phyloP scores from a whole-genome alignment of 2,113 vertebrate species.

The Rostratula benghalensis region DNA sequence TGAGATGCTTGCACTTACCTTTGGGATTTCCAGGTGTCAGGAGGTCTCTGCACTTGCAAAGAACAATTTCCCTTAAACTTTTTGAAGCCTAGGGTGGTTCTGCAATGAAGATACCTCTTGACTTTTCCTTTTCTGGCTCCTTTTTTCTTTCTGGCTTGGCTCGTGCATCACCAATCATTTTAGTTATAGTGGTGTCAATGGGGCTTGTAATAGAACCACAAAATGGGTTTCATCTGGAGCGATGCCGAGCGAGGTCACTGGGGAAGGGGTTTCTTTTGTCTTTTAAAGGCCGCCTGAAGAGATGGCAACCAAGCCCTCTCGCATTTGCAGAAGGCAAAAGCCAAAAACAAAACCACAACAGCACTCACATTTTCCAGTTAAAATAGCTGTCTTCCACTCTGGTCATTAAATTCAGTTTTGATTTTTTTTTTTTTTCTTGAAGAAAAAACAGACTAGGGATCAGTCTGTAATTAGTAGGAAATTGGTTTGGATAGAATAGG shows the following conservation, averaged over 20 bases:
- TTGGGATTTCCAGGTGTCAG: neutral
- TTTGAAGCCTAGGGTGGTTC: neutral
- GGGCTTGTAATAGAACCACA: slow-evolving; percentile 20
- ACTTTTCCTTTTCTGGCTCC: neutral
- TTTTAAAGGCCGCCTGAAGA: neutral
- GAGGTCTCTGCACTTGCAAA: neutral
- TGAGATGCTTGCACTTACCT: neutral
- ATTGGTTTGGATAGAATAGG: neutral
- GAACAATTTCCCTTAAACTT: neutral
- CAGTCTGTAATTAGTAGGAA: neutral
- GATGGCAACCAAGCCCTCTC: neutral
- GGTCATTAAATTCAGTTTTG: neutral
- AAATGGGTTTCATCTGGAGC: slow-evolving; percentile 29
- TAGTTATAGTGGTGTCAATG: neutral
- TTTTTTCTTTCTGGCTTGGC: neutral
- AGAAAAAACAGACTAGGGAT: neutral
- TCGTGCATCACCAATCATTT: neutral
- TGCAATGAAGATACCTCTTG: neutral
- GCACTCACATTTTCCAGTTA: neutral
- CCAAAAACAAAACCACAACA: slow-evolving; percentile 28
- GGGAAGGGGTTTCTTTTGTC: neutral
- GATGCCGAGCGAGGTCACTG: neutral
- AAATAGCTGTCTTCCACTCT: neutral
- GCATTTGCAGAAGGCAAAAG: neutral
- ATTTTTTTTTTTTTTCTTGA: neutral